Evolutionary conservation across 2,113 vertebrate species (phyloP).

Genomic region (Ochotona curzoniae): DNA sequence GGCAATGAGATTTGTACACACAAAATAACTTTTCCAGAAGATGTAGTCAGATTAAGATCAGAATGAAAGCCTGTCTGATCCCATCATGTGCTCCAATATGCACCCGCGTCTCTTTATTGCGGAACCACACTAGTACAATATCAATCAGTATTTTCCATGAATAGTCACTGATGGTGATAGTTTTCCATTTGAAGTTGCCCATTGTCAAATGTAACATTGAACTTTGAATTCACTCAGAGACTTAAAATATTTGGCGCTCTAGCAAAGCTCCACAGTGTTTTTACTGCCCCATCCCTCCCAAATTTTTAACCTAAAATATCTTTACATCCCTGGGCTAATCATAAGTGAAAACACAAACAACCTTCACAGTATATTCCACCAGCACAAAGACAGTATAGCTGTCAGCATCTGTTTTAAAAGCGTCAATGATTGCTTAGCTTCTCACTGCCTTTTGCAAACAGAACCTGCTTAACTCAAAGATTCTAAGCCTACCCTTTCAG

Average conservation of each 20-base stretch:
- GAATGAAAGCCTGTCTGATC: background rate
- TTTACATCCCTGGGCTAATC: background rate
- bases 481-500: conserved; percentile 47
- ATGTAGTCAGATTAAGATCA: background rate
- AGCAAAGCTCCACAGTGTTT: background rate
- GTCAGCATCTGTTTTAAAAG: conserved; percentile 5
- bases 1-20: background rate
- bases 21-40: background rate
- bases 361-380: background rate
- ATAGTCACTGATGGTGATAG: background rate
- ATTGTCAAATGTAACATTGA: background rate
- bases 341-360: background rate
- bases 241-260: background rate
- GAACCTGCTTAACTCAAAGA: conserved; percentile 28
- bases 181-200: background rate
- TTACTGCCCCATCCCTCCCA: background rate
- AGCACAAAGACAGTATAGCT: background rate
- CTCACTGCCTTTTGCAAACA: conserved; percentile 33
- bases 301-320: background rate
- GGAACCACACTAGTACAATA: background rate
- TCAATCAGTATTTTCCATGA: background rate
- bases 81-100: background rate
- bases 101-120: background rate
- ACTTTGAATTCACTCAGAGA: background rate
- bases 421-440: background rate